Conservation (phyloP, 2,888 invertebrate species). For the Macropis europaea region DNA sequence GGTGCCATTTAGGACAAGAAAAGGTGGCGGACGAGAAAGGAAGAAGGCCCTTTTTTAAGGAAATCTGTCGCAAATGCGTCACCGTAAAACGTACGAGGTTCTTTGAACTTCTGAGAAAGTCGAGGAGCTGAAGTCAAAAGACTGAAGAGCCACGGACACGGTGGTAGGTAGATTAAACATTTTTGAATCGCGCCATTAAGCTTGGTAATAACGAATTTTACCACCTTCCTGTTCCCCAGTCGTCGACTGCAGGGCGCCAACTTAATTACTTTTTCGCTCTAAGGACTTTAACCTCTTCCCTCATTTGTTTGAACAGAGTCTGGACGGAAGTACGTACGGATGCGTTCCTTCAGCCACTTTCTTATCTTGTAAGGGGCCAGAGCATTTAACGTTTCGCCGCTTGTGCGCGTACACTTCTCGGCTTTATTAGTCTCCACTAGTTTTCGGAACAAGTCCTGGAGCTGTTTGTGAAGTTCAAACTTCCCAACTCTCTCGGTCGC, state of each 20-base stretch:
- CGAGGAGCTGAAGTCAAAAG: slow-evolving; percentile 21
- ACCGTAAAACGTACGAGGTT: slow-evolving; percentile 15
- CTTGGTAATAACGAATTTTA: slow-evolving; percentile 65
- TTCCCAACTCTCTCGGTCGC: slow-evolving; percentile 14
- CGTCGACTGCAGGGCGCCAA: slow-evolving; percentile 15
- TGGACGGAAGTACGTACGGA: slow-evolving; percentile 30
- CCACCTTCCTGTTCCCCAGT: slow-evolving; percentile 14
- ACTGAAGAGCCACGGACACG: slow-evolving; percentile 33
- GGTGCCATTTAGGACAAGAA: no score
- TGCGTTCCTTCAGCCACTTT: slow-evolving; percentile 29
- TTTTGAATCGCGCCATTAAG: slow-evolving; percentile 64
- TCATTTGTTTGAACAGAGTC: slow-evolving; percentile 58
- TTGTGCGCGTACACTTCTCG: slow-evolving; percentile 40
- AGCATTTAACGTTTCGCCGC: slow-evolving; percentile 13
- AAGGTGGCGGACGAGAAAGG: no score
- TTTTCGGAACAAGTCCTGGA: slow-evolving; percentile 38
- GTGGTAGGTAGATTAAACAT: slow-evolving; percentile 61
- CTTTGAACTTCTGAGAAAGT: slow-evolving; percentile 16
- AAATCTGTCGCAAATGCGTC: slow-evolving; percentile 21
- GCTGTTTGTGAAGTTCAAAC: slow-evolving; percentile 46
- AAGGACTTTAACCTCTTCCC: slow-evolving; percentile 57
- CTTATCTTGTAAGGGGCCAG: slow-evolving; percentile 35
- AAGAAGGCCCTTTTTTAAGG: slow-evolving; percentile 3
- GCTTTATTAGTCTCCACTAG: slow-evolving; percentile 65
- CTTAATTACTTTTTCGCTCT: slow-evolving; percentile 66